Evolutionary conservation across 1,140 invertebrate genomes (phyloP).

Genomic region (Cryptotermes secundus): DNA sequence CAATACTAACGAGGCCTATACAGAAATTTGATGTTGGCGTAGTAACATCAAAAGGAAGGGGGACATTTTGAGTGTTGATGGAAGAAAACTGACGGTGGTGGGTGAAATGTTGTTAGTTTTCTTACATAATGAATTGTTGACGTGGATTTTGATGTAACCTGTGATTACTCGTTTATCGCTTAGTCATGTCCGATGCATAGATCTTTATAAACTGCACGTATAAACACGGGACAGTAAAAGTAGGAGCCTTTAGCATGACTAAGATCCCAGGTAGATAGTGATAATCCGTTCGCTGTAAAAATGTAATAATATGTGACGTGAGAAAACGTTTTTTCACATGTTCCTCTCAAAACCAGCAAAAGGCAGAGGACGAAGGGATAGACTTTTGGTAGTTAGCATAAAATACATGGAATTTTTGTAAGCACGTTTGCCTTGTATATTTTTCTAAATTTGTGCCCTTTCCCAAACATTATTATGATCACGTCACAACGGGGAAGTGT

Average conservation of each 20-base stretch:
- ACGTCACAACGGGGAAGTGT: too few relatives aligned
- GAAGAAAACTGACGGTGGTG: not conserved
- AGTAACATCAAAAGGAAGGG: not conserved
- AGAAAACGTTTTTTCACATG: too few relatives aligned
- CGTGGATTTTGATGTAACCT: constrained; percentile 15
- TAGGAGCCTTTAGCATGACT: not conserved
- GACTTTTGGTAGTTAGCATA: too few relatives aligned
- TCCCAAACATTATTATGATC: too few relatives aligned
- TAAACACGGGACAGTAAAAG: not conserved
- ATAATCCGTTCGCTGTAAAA: too few relatives aligned
- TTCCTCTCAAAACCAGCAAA: too few relatives aligned
- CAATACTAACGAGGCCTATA: not conserved
- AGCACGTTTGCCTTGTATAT: too few relatives aligned
- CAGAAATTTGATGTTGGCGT: not conserved
- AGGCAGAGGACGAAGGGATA: too few relatives aligned
- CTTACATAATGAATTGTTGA: constrained; percentile 20
- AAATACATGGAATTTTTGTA: too few relatives aligned
- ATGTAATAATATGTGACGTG: too few relatives aligned
- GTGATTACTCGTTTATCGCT: constrained; percentile 3
- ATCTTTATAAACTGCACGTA: constrained; percentile 12
- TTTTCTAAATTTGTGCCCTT: too few relatives aligned
- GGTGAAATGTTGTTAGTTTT: constrained; percentile 19
- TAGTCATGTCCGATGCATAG: constrained; percentile 8
- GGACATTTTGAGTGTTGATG: not conserved
- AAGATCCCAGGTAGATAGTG: not conserved